phyloP scores from a whole-genome alignment of 1,140 invertebrate species.

The Thaumatotibia leucotreta region DNA sequence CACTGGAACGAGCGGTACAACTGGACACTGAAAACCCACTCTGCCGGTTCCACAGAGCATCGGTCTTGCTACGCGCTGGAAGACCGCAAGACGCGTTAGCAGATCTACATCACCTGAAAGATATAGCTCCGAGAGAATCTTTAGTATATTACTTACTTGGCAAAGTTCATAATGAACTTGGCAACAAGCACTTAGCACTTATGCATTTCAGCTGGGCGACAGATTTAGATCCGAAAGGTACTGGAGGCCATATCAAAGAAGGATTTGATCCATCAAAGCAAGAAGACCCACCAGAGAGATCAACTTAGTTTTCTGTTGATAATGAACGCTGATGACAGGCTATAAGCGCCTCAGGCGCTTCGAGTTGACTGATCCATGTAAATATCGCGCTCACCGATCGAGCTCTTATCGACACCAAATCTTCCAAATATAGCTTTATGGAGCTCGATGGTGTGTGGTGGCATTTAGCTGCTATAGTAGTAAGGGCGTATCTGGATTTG shows the following conservation, averaged over 20 bases:
- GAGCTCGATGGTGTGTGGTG: conserved; percentile 59
- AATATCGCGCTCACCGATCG: conserved; percentile 59
- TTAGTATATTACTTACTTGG: conserved; percentile 99
- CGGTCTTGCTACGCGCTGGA: conserved; percentile 94
- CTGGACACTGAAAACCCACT: conserved; percentile 95
- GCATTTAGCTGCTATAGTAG: conserved; percentile 67
- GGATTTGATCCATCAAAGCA: conserved; percentile 87
- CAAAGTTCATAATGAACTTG: conserved; percentile 98
- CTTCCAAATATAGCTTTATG: conserved; percentile 66
- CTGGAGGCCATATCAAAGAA: conserved; percentile 98
- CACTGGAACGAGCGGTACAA: conserved; percentile 91
- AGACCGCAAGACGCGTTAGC: conserved; percentile 93
- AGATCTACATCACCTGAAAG: conserved; percentile 96
- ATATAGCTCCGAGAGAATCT: conserved; percentile 98
- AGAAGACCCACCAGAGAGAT: conserved; percentile 66
- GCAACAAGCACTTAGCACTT: conserved; percentile 96
- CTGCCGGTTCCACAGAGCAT: conserved; percentile 98
- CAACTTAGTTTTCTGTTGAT: conserved; percentile 31
- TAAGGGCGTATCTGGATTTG: conserved; percentile 70
- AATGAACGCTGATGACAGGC: background rate
- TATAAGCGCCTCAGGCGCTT: conserved; percentile 36
- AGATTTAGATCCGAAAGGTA: conserved; percentile 98
- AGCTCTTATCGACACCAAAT: conserved; percentile 64
- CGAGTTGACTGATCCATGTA: conserved; percentile 60
- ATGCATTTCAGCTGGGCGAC: conserved; percentile 99